Percentiles rank a stretch among this genome's conserved stretches.
These are phyloP conservation scores for Tinea pellionella DNA, from an alignment of 2,888 invertebrate species.

Conservation along the genomic window DNA sequence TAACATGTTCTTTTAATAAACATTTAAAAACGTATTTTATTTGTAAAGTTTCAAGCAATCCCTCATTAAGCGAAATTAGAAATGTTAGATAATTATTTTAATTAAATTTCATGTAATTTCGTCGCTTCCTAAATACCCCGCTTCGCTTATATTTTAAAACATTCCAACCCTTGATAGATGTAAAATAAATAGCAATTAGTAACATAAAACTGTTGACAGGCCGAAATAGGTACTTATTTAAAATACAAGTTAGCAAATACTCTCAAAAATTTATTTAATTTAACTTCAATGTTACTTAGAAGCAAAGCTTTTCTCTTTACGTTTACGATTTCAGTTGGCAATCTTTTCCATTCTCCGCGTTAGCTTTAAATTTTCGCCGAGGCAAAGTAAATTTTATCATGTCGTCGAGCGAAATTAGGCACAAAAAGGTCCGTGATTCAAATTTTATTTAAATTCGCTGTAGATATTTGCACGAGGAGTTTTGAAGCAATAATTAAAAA, in stretches of 20 bases:
- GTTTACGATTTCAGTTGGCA: conserved; percentile 2
- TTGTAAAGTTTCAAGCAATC: background rate
- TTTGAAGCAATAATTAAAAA: background rate
- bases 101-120: background rate
- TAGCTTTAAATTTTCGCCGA: conserved; percentile 5
- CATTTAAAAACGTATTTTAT: background rate
- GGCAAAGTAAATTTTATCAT: conserved; percentile 11
- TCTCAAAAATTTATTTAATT: background rate
- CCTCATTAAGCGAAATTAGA: background rate
- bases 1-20: no score
- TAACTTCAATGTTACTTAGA: conserved; percentile 5
- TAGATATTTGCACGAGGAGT: background rate
- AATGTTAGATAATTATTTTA: background rate
- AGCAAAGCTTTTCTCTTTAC: background rate
- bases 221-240: background rate
- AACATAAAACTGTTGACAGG: conserved; percentile 1
- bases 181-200: background rate
- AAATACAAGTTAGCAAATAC: background rate
- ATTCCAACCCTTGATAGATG: background rate
- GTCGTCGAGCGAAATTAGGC: conserved; percentile 5
- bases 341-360: conserved; percentile 4
- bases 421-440: conserved; percentile 12
- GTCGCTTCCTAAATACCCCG: background rate
- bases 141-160: background rate
- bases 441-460: conserved; percentile 9